Conservation (phyloP, 2,113 vertebrate species). For the Terrapene triunguis region DNA sequence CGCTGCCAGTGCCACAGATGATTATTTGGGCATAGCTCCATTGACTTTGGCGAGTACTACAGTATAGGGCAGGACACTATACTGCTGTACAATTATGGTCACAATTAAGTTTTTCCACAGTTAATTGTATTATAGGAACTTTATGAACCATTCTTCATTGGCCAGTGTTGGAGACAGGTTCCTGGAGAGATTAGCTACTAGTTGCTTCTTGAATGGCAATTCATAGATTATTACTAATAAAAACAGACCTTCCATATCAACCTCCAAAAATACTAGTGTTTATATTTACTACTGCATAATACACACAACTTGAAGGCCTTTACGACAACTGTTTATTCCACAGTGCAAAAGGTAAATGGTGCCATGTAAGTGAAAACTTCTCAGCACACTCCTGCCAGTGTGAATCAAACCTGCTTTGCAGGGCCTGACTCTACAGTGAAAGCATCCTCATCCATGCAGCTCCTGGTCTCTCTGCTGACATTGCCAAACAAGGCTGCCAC, state of each 20-base stretch:
- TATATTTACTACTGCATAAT: neutral
- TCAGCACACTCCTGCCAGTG: neutral
- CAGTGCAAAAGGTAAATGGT: neutral
- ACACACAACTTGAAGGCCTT: accelerated
- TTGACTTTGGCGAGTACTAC: neutral
- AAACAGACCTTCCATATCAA: neutral
- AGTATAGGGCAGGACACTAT: neutral
- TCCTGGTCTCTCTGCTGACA: neutral
- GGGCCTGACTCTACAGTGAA: neutral
- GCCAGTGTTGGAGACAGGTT: neutral
- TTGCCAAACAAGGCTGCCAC: neutral
- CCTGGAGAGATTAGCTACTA: neutral
- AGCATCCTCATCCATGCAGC: neutral
- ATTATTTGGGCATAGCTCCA: neutral
- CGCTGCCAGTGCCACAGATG: neutral
- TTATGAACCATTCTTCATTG: neutral
- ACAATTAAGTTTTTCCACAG: neutral
- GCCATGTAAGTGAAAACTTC: neutral
- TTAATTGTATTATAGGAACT: neutral
- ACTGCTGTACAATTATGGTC: neutral
- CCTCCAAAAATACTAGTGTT: neutral
- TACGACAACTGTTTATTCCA: neutral
- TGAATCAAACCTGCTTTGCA: neutral
- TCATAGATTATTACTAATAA: neutral
- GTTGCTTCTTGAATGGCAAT: neutral